Base-by-base conservation (phyloP, 2,113 vertebrate species). In the Potamarius usumacintae region DNA sequence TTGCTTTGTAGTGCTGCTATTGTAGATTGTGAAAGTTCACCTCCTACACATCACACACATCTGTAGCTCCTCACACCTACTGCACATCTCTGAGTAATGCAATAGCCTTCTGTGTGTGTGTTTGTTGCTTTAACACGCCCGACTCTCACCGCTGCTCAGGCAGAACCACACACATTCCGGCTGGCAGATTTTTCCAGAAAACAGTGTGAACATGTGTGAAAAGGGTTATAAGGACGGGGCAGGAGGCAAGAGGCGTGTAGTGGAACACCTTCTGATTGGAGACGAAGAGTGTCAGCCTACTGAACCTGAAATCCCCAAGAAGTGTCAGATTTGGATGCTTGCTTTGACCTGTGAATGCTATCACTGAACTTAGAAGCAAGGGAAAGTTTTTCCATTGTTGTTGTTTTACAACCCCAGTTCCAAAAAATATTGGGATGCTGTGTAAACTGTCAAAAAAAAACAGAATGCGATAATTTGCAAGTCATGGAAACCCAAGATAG, bases 321-420 rank as follows among this genome's bases (percentile, higher is more conserved):
- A 85, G 90, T 92, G 91, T 82, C 86, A 93, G 87, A 86, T 92
- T 89, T 86, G 84, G 34, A 86, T 90, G 85, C 86, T 91, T 89
- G 86, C 92, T 86, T 60, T 93, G 93, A 95, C 92, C 94, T 91
- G 67, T 90, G 87, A 84, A 89, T 90, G 58, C 63, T 82, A 90
- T 91, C 91, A 92, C 83, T 90, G 89, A 72, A 88, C 90, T 85
- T 83, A 84, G 63, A 77, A 50, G 17, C 14, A 22, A 83, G n/a
- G 89, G 69, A 90, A 91, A 85, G 57, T 50, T 30, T 52, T 7
- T 27, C 63, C 42, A 60, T 7, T 60, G 17, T 20, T 60, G 67
- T 17, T 53, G n/a, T 48, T 50, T 27, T 79, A 42, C 42, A 42
- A 42, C 42, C 42, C 42, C 42, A 42, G 42, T 42, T 42, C 42